phyloP scores from a whole-genome alignment of 2,888 invertebrate species.

The Phorcus lineatus region DNA sequence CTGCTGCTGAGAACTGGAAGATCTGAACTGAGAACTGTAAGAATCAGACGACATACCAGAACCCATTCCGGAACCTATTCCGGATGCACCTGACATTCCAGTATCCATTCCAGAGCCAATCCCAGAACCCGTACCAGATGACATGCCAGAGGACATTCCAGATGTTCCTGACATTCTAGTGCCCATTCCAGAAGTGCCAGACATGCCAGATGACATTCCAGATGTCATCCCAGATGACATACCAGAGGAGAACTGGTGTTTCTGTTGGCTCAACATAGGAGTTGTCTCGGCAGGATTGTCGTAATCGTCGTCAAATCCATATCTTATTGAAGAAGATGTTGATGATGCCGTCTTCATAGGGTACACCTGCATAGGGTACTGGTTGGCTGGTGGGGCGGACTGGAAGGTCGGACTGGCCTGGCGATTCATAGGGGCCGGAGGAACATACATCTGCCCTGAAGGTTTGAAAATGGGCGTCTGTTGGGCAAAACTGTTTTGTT shows the following conservation, averaged over 20 bases:
- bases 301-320: slow-evolving; percentile 61
- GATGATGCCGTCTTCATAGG: background rate
- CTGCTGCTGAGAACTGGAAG: slow-evolving; percentile 7
- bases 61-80: too few species aligned
- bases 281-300: slow-evolving; percentile 57
- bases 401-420: background rate
- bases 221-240: background rate
- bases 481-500: background rate
- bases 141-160: too few species aligned
- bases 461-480: slow-evolving; percentile 12
- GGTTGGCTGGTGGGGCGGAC: background rate
- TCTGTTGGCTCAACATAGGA: slow-evolving; percentile 45
- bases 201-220: background rate
- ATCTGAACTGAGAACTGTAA: slow-evolving; percentile 34
- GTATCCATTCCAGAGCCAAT: too few species aligned
- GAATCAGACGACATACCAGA: slow-evolving; percentile 17
- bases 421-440: background rate
- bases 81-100: too few species aligned
- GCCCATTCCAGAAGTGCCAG: background rate
- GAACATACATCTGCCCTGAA: background rate
- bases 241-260: background rate
- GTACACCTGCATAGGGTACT: slow-evolving; percentile 15
- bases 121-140: slow-evolving; percentile 9
- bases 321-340: slow-evolving; percentile 20
- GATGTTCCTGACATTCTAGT: background rate